Evolutionary conservation across 1,140 invertebrate genomes (phyloP), one percentile per base, ranked within the genome.

Genomic region (Battus philenor): DNA sequence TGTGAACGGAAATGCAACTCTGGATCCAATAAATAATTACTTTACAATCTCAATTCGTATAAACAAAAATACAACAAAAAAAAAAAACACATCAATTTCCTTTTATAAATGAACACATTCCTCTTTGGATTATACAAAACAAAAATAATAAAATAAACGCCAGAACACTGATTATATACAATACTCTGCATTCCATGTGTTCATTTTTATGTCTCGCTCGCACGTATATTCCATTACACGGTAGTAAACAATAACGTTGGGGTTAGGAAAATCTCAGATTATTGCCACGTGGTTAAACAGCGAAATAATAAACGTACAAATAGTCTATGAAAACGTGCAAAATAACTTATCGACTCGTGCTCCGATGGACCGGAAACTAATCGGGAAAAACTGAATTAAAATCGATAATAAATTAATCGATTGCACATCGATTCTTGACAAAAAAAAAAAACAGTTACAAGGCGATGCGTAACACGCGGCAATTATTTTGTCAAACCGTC

Each of bases 21-120:
- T 81, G 80, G 80, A 66, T 73, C 62, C 65, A 79, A 81, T 81
- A 78, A 84, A 84, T 84, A 84, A 67, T 70, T 65, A 71, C 55
- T 38, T 63, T 68, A 73, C 63, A 78, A 82, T 69, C 65, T 76
- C 58, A 54, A 66, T 72, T 59, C 48, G 57, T 64, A 67, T 59
- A 63, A 63, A 66, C 57, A 49, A 51, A 69, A 54, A 54, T 47
- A 60, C 55, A 59, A 65, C 48, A 67, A 63, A 72, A 70, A 39
- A 58, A 55, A 60, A 60, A 69, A n/a, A n/a, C n/a, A 50, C 50
- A 58, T 61, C 51, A 66, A 59, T 61, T 76, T 41, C 12, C 22
- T 20, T 20, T 62, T 29, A 72, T 64, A 78, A 69, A 79, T 81
- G 80, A 84, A 84, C 80, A 84, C 80, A 84, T 77, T 60, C 61